Evolutionary conservation across 2,113 vertebrate species (phyloP).

Genomic region (Neogobius melanostomus): DNA sequence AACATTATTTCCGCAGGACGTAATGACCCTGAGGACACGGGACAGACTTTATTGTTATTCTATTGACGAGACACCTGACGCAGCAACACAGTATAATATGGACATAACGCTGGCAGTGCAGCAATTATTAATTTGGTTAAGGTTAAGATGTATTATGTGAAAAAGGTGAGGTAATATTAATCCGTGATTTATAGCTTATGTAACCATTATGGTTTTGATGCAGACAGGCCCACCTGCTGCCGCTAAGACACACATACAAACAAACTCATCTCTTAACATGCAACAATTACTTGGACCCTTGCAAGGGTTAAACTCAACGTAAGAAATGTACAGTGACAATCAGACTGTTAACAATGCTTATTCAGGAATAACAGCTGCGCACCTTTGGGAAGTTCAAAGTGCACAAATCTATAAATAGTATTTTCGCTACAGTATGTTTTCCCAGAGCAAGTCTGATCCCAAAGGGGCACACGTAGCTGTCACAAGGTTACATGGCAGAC

Average conservation of each 20-base stretch:
- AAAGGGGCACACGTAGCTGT: constrained; percentile 16
- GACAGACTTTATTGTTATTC: constrained; percentile 28
- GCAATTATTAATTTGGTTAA: constrained; percentile 15
- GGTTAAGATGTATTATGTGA: constrained; percentile 17
- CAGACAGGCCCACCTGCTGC: constrained; percentile 6
- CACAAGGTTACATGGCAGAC: constrained; percentile 33
- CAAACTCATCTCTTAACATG: not conserved
- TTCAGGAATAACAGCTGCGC: constrained; percentile 39
- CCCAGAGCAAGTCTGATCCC: constrained; percentile 20
- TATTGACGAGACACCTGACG: constrained; percentile 37
- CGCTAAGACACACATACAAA: too few relatives aligned
- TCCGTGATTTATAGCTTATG: constrained; percentile 24
- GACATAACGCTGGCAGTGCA: constrained; percentile 10
- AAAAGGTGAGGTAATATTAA: not conserved
- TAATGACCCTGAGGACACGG: constrained; percentile 29
- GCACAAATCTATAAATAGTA: constrained; percentile 19
- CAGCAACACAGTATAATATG: constrained; percentile 20
- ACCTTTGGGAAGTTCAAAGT: constrained; percentile 19
- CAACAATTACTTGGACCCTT: constrained; percentile 7
- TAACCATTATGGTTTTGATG: constrained; percentile 13
- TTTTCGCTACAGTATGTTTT: constrained; percentile 28
- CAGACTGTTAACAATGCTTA: constrained; percentile 1
- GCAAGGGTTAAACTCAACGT: not conserved
- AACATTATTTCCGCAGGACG: constrained; percentile 6
- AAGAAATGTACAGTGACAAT: not conserved